Evolutionary conservation across 2,113 vertebrate species (phyloP).

Genomic region (Bujurquina vittata): DNA sequence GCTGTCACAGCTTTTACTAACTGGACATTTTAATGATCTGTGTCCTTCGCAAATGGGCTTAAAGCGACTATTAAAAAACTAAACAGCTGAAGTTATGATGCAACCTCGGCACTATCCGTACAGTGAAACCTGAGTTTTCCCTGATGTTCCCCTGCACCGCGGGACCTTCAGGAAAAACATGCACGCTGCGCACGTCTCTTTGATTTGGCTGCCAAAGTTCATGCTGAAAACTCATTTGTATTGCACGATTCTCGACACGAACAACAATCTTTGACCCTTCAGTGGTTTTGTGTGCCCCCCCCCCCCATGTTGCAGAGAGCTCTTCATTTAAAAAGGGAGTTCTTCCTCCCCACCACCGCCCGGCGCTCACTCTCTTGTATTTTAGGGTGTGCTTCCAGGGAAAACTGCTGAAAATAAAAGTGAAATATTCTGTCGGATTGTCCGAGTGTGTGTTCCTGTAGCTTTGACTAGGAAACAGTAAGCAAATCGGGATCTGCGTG

Average conservation of each 20-base stretch:
- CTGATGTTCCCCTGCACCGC: neutral
- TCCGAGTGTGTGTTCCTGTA: too few species aligned
- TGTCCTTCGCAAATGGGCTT: accelerated
- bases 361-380: neutral
- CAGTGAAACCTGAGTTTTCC: neutral
- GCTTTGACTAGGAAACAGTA: neutral
- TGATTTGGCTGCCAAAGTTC: neutral
- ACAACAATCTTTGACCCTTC: neutral
- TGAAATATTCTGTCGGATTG: neutral
- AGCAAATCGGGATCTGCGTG: neutral
- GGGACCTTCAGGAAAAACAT: neutral
- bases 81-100: neutral
- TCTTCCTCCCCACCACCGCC: neutral
- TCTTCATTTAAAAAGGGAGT: too few species aligned
- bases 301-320: neutral
- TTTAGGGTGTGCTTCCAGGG: accelerated
- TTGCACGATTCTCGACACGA: neutral
- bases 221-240: neutral
- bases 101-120: neutral
- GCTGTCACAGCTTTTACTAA: too few species aligned
- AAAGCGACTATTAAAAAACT: neutral
- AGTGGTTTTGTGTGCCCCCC: neutral
- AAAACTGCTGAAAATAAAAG: neutral
- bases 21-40: accelerated
- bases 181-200: neutral